Evolutionary conservation across 2,797 vertebrate species (phyloP).

Genomic region (Hydrolagus colliei): DNA sequence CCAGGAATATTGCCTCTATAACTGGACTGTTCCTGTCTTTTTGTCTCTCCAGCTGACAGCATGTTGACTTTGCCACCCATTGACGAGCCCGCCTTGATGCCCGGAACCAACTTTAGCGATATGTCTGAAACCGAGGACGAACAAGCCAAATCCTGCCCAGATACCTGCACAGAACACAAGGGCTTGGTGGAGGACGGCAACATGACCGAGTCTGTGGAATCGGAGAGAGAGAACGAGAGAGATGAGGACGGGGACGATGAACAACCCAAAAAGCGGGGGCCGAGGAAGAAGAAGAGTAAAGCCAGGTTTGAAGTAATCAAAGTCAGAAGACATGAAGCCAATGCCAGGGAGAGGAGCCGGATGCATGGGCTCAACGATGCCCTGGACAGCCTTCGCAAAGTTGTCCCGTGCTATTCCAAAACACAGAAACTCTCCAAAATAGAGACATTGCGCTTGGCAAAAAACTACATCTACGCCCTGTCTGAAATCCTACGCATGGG

Average conservation of each 20-base stretch:
- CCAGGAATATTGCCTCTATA: neutral
- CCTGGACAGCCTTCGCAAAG: constrained; percentile 93
- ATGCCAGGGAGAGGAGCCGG: constrained; percentile 82
- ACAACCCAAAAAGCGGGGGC: constrained; percentile 74
- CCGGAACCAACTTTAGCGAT: constrained; percentile 76
- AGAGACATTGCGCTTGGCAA: constrained; percentile 90
- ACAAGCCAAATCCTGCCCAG: constrained; percentile 65
- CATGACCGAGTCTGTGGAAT: constrained; percentile 69
- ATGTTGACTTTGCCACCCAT: constrained; percentile 89
- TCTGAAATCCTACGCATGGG: constrained; percentile 92
- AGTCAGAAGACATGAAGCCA: constrained; percentile 85
- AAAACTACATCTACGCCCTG: constrained; percentile 98
- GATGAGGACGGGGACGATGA: constrained; percentile 80
- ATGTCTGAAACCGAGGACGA: constrained; percentile 69
- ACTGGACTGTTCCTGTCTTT: neutral
- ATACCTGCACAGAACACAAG: constrained; percentile 59
- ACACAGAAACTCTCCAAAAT: constrained; percentile 98
- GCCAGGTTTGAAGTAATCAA: constrained; percentile 77
- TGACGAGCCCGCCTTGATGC: constrained; percentile 87
- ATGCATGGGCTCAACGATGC: constrained; percentile 95
- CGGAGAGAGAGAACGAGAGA: constrained; percentile 68
- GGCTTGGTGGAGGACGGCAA: constrained; percentile 34
- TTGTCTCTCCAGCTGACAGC: constrained; percentile 46
- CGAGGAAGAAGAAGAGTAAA: constrained; percentile 81
- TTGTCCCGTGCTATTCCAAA: constrained; percentile 97